Evolutionary conservation across 2,888 invertebrate genomes (phyloP).

Genomic region (Athrips mouffetella): DNA sequence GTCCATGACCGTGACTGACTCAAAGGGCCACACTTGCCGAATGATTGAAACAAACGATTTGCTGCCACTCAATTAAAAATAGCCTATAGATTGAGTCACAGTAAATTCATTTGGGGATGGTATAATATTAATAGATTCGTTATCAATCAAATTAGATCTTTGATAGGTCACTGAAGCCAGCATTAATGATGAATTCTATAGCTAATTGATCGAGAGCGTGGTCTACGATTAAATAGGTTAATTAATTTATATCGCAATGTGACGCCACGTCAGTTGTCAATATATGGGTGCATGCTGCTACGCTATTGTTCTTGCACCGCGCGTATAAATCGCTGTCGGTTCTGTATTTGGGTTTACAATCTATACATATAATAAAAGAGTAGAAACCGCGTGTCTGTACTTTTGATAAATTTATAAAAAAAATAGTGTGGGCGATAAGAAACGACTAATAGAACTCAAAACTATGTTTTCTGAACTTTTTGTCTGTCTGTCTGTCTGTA

Average conservation of each 20-base stretch:
- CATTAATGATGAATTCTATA: background rate
- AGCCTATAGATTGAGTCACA: background rate
- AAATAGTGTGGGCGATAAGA: too few relatives aligned
- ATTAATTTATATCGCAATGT: background rate
- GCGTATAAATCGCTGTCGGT: too few relatives aligned
- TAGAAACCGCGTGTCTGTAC: too few relatives aligned
- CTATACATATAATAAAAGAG: too few relatives aligned
- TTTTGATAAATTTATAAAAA: too few relatives aligned
- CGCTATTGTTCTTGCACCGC: too few relatives aligned
- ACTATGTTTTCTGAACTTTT: too few relatives aligned
- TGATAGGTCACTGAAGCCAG: background rate
- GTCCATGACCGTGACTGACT: constrained; percentile 2
- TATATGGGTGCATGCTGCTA: too few relatives aligned
- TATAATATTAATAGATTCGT: background rate
- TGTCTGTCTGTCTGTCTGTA: too few relatives aligned
- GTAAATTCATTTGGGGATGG: background rate
- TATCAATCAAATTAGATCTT: background rate
- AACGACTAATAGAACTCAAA: too few relatives aligned
- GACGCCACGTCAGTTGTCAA: too few relatives aligned
- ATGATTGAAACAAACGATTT: background rate
- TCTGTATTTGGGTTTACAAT: too few relatives aligned
- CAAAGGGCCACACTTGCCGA: background rate
- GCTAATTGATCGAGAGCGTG: background rate
- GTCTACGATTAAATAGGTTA: constrained; percentile 15
- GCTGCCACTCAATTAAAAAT: background rate